Evolutionary conservation across 2,888 invertebrate genomes (phyloP).

Genomic region (Tachina fera): DNA sequence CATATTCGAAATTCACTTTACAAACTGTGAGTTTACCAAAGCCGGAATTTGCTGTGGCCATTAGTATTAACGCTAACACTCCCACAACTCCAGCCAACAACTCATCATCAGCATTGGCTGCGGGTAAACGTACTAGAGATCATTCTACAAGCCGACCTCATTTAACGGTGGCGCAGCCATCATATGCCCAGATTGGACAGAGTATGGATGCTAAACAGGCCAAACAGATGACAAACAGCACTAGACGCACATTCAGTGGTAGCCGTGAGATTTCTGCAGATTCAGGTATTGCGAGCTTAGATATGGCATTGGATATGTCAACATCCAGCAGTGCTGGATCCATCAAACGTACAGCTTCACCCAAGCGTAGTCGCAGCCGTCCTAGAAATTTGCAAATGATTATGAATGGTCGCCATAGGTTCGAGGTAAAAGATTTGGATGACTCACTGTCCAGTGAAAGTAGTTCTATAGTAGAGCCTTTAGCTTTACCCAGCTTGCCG

Average conservation of each 20-base stretch:
- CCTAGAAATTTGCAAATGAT: slow-evolving; percentile 90
- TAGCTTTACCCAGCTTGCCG: slow-evolving; percentile 82
- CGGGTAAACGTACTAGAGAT: slow-evolving; percentile 76
- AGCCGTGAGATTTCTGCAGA: slow-evolving; percentile 83
- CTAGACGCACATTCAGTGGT: slow-evolving; percentile 83
- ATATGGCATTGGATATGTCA: slow-evolving; percentile 78
- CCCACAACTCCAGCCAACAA: slow-evolving; percentile 77
- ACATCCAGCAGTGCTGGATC: slow-evolving; percentile 73
- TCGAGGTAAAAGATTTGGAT: slow-evolving; percentile 88
- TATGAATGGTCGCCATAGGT: slow-evolving; percentile 88
- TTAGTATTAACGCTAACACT: slow-evolving; percentile 79
- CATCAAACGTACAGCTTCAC: slow-evolving; percentile 75
- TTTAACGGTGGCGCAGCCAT: slow-evolving; percentile 74
- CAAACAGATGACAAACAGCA: slow-evolving; percentile 89
- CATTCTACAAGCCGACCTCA: slow-evolving; percentile 73
- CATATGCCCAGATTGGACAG: slow-evolving; percentile 79
- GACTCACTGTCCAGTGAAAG: slow-evolving; percentile 83
- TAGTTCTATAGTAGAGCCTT: slow-evolving; percentile 80
- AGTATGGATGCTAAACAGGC: slow-evolving; percentile 87
- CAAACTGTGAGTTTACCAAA: slow-evolving; percentile 89
- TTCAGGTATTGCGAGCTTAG: slow-evolving; percentile 82
- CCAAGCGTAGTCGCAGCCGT: slow-evolving; percentile 83
- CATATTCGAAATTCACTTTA: slow-evolving; percentile 85
- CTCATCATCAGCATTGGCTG: slow-evolving; percentile 72
- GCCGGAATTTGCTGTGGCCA: slow-evolving; percentile 87